Conservation (phyloP, 2,888 invertebrate species). For the Marasmarcha lunaedactyla region DNA sequence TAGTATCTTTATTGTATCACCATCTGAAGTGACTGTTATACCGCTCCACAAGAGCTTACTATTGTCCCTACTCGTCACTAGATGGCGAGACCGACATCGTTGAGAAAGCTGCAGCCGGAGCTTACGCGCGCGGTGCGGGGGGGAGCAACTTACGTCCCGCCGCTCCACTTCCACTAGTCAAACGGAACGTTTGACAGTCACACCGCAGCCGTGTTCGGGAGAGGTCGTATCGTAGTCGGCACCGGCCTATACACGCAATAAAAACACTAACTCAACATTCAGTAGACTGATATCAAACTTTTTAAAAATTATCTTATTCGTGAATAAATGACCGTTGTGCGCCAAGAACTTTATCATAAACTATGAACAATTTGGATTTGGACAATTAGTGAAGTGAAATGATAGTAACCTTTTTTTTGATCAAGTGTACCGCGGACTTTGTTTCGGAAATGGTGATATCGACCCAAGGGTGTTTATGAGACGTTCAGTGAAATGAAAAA, state of each 20-base stretch:
- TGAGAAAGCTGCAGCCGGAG: constrained; percentile 21
- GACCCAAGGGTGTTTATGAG: constrained; percentile 69
- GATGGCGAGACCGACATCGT: constrained; percentile 33
- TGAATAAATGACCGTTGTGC: constrained; percentile 19
- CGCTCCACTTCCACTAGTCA: constrained; percentile 53
- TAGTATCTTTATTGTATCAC: too few relatives aligned
- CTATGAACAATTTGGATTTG: constrained; percentile 47
- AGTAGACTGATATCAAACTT: constrained; percentile 29
- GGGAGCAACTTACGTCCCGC: constrained; percentile 51
- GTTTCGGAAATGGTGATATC: constrained; percentile 71
- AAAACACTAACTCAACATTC: constrained; percentile 48
- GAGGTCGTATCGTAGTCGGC: constrained; percentile 39
- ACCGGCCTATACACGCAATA: constrained; percentile 49
- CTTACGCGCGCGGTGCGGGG: constrained; percentile 35
- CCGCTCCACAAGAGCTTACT: too few relatives aligned
- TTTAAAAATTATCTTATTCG: background rate
- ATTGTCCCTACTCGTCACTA: constrained; percentile 42
- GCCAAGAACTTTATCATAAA: constrained; percentile 26
- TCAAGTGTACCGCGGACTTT: constrained; percentile 59
- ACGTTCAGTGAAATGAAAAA: constrained; percentile 65
- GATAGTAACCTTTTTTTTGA: constrained; percentile 58
- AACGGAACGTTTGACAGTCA: constrained; percentile 54
- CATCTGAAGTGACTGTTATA: too few relatives aligned
- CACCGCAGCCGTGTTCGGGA: constrained; percentile 51
- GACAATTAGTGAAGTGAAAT: constrained; percentile 63